These are phyloP conservation scores for Ochotona princeps DNA, from an alignment of 2,113 vertebrate species.

Conservation along the genomic window DNA sequence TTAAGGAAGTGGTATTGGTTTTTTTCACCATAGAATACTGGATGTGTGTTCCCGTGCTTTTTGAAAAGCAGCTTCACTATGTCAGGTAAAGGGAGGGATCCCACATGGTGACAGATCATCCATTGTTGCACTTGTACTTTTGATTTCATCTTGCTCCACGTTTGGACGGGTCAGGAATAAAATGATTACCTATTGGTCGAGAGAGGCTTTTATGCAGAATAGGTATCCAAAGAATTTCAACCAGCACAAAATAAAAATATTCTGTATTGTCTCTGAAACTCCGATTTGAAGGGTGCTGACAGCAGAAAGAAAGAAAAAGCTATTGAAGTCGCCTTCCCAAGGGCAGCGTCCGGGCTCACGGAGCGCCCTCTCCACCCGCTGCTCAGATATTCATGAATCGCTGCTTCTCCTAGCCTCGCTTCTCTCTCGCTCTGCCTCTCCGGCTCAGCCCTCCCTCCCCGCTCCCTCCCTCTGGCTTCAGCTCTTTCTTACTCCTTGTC, in stretches of 20 bases:
- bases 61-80: background rate
- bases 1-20: too few species aligned
- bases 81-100: background rate
- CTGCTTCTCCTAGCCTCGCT: constrained; percentile 73
- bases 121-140: background rate
- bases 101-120: background rate
- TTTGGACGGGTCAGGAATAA: constrained; percentile 54
- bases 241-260: background rate
- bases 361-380: constrained; percentile 69
- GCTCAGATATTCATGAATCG: constrained; percentile 76
- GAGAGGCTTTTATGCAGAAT: constrained; percentile 53
- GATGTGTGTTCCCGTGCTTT: background rate
- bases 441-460: constrained; percentile 29
- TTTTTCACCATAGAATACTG: background rate
- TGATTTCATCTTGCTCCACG: constrained; percentile 14
- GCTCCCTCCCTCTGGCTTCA: constrained; percentile 55
- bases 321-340: constrained; percentile 45
- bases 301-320: background rate
- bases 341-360: constrained; percentile 57
- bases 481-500: constrained; percentile 59
- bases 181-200: background rate
- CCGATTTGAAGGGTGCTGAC: background rate
- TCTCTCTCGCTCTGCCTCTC: constrained; percentile 47
- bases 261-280: constrained; percentile 4
- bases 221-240: constrained; percentile 33